These are phyloP conservation scores for Cichladusa arquata DNA, from an alignment of 2,113 vertebrate genomes.

Conservation along the genomic window DNA sequence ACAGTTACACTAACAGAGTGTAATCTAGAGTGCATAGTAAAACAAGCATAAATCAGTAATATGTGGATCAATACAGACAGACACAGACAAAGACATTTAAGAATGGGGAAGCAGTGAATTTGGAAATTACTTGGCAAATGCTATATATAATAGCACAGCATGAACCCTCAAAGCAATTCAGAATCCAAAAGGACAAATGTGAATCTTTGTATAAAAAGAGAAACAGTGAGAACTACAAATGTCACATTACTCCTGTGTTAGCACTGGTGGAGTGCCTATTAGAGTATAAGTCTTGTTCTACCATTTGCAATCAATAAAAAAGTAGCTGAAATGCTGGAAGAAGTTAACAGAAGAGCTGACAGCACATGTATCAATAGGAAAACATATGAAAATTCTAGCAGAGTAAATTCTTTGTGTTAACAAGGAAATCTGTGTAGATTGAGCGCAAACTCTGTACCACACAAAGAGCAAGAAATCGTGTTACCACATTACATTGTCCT, in stretches of 20 bases:
- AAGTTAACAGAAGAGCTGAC: background rate
- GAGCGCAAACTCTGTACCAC: background rate
- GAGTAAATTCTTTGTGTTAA: background rate
- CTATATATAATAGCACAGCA: background rate
- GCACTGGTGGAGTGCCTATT: background rate
- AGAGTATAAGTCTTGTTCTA: background rate
- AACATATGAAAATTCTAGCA: background rate
- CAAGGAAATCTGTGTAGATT: background rate
- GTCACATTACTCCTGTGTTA: background rate
- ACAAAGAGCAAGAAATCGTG: background rate
- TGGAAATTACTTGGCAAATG: background rate
- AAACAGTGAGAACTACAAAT: background rate
- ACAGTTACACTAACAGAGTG: background rate
- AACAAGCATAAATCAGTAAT: background rate
- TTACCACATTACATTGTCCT: background rate
- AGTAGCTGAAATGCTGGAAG: background rate
- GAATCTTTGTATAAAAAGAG: background rate
- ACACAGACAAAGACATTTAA: background rate
- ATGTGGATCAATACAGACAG: background rate
- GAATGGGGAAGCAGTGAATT: background rate
- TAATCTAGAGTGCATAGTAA: background rate
- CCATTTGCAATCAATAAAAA: background rate
- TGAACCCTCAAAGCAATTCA: background rate
- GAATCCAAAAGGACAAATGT: background rate
- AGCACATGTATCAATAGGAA: background rate